phyloP scores from a whole-genome alignment of 1,140 invertebrate genomes.

The Theocolax elegans region DNA sequence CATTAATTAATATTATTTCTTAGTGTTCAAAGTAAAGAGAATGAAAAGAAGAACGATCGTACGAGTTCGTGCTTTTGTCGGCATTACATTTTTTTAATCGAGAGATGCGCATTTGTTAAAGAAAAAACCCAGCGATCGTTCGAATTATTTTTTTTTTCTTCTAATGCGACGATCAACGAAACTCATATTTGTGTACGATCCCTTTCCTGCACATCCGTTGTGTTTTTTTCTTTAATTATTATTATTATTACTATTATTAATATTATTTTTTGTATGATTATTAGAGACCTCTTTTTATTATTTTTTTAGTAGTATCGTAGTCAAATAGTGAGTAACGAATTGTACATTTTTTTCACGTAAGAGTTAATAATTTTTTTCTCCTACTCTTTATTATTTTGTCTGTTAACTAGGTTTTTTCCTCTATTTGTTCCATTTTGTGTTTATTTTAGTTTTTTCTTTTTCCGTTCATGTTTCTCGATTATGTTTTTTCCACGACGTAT shows the following conservation, averaged over 20 bases:
- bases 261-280: slow-evolving; percentile 33
- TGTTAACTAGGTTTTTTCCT: slow-evolving; percentile 37
- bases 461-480: slow-evolving; percentile 39
- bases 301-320: slow-evolving; percentile 32
- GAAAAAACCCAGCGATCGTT: neutral
- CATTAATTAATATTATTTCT: slow-evolving; percentile 24
- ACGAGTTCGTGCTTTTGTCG: slow-evolving; percentile 19
- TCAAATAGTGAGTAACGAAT: slow-evolving; percentile 29
- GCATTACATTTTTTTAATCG: slow-evolving; percentile 6
- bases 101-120: slow-evolving; percentile 1
- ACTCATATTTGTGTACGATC: slow-evolving; percentile 13
- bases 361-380: slow-evolving; percentile 16
- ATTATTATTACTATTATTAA: neutral
- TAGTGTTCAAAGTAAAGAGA: slow-evolving; percentile 27
- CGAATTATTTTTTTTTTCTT: slow-evolving; percentile 15
- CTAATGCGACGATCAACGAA: slow-evolving; percentile 9
- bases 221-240: slow-evolving; percentile 23
- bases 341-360: slow-evolving; percentile 29
- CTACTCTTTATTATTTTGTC: slow-evolving; percentile 32
- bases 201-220: slow-evolving; percentile 22
- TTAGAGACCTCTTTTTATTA: slow-evolving; percentile 24
- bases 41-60: slow-evolving; percentile 25
- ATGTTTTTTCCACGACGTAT: slow-evolving; percentile 20
- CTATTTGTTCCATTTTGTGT: slow-evolving; percentile 37
- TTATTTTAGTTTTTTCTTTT: slow-evolving; percentile 34